phyloP scores from a whole-genome alignment of 2,113 vertebrate genomes.

The Scartelaos histophorus region DNA sequence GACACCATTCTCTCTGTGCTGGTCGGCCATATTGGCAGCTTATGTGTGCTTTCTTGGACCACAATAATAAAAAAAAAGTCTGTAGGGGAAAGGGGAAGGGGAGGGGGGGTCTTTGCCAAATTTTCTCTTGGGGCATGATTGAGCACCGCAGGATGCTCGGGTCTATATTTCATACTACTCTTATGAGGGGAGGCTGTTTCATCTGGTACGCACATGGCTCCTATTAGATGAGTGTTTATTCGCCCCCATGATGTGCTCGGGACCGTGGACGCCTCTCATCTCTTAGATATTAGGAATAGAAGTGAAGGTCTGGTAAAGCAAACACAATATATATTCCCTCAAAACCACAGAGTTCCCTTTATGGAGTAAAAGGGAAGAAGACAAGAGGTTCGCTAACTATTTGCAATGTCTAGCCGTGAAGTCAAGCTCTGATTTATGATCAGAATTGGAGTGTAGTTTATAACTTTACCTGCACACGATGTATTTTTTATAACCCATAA shows the following conservation, averaged over 20 bases:
- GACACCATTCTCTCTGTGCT: constrained; percentile 63
- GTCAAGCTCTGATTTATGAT: constrained; percentile 18
- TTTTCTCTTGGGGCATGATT: constrained; percentile 59
- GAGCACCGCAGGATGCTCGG: constrained; percentile 54
- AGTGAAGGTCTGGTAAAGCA: constrained; percentile 69
- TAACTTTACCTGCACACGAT: background rate
- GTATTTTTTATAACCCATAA: background rate
- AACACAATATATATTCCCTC: constrained; percentile 52
- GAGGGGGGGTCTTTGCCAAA: constrained; percentile 42
- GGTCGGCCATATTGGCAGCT: constrained; percentile 70
- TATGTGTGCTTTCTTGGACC: constrained; percentile 31
- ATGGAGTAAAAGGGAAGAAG: constrained; percentile 41
- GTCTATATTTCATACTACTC: constrained; percentile 72
- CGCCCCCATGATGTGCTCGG: constrained; percentile 71
- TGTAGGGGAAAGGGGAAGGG: background rate
- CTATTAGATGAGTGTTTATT: constrained; percentile 74
- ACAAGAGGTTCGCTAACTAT: constrained; percentile 16
- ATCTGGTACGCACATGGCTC: constrained; percentile 75
- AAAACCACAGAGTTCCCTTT: constrained; percentile 45
- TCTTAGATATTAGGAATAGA: constrained; percentile 66
- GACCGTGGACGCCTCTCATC: constrained; percentile 72
- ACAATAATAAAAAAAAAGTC: background rate
- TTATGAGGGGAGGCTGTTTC: constrained; percentile 69
- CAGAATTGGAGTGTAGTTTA: constrained; percentile 23
- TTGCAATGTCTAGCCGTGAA: constrained; percentile 43